Evolutionary conservation across 2,888 invertebrate genomes (phyloP), one percentile per base, ranked within the genome.

Genomic region (Candidula unifasciata): DNA sequence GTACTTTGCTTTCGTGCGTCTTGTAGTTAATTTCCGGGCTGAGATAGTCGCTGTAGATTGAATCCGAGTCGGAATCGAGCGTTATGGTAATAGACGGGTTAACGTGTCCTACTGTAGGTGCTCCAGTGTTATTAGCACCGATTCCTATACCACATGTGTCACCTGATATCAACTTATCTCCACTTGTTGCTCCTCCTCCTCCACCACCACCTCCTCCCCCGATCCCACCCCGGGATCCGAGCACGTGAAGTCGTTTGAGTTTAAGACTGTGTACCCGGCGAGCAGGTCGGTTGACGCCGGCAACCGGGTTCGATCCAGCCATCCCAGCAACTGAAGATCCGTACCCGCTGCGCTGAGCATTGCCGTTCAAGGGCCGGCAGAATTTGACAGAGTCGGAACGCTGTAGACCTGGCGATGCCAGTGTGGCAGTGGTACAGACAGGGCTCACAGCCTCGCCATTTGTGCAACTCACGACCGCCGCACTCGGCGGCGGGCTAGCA

Each of bases 11-110:
- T 30, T 90, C 91, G 83, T 86, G 83, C 69, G 88, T 89, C 74
- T 89, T 90, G 88, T 91, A 92, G 87, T 92, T 93, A 76, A 92
- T 90, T 73, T 91, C 93, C 33, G 92, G 92, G 87, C 90, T 92
- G 84, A 92, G 88, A 87, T 91, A 93, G 87, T 91, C 92, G 87
- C 91, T 91, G 86, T 91, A 90, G 44, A 91, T 89, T n/a, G 91
- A 91, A 79, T 92, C 92, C 85, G 91, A 90, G 81, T 91, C 92
- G 0, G 91, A 91, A 86, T 93, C 92, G 78, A 93, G 89, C 10
- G 93, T 93, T 24, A 93, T 92, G 27, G 93, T 93, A 44, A 93
- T 93, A 44, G 91, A 90, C 24, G 93, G 93, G 88, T 91, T 90
- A 44, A 89, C 88, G 76, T 88, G 87, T 73, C 88, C 74, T 37